Evolutionary conservation across 1,140 invertebrate species (phyloP).

Genomic region (Bicyclus anynana): DNA sequence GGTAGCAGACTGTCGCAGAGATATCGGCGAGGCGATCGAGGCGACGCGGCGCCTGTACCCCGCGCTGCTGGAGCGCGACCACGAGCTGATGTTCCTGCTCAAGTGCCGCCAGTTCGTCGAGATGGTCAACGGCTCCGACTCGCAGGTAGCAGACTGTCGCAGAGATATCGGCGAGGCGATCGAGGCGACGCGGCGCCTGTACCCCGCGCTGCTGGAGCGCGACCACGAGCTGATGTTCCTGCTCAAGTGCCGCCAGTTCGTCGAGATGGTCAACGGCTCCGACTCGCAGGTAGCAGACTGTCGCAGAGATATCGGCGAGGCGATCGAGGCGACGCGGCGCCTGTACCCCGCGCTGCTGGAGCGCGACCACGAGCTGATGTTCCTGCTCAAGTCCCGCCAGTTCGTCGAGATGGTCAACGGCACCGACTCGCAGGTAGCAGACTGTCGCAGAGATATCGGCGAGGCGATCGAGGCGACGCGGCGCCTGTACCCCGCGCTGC

Average conservation of each 20-base stretch:
- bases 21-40: slow-evolving; percentile 97
- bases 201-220: slow-evolving; percentile 92
- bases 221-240: slow-evolving; percentile 95
- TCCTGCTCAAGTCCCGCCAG: slow-evolving; percentile 97
- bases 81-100: slow-evolving; percentile 94
- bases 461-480: slow-evolving; percentile 95
- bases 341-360: slow-evolving; percentile 95
- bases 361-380: slow-evolving; percentile 92
- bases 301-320: slow-evolving; percentile 97
- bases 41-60: slow-evolving; percentile 93
- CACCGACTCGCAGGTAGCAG: too few species aligned
- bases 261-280: slow-evolving; percentile 94
- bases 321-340: slow-evolving; percentile 92
- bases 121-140: slow-evolving; percentile 91
- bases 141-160: slow-evolving; percentile 47
- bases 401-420: slow-evolving; percentile 97
- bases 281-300: slow-evolving; percentile 78
- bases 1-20: too few species aligned
- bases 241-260: slow-evolving; percentile 97
- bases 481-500: slow-evolving; percentile 92
- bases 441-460: too few species aligned
- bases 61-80: slow-evolving; percentile 91
- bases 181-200: slow-evolving; percentile 90
- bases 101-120: slow-evolving; percentile 99
- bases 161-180: slow-evolving; percentile 98